Base-by-base conservation (phyloP, 1,140 invertebrate species). In the Hypothenemus hampei region DNA sequence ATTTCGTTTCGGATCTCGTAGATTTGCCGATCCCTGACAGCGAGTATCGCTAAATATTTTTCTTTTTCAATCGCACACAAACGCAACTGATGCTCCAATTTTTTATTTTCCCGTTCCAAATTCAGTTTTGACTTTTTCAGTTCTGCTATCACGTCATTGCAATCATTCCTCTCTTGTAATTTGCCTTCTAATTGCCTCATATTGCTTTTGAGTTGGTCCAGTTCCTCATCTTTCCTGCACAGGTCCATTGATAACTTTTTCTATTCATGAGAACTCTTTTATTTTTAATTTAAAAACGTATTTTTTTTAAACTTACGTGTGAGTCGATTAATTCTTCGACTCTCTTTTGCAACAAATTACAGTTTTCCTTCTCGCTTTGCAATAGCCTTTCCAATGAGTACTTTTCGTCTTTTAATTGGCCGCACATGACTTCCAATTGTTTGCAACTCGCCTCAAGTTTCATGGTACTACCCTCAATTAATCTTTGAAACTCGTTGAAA, bases 1-100 rank as follows among this genome's bases (percentile, higher is more conserved):
- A 70, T 69, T 60, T 71, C 69, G n/a, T 58, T 49, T 22, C 63
- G 53, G 24, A 71, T 67, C 40, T 71, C 69, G 37, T 62, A 65
- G 19, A 71, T 65, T 54, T 71, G 68, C 18, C 46, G 33, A 56
- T 71, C 64, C 35, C 68, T 48, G 6, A 66, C 60, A 19, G 54
- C 58, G 22, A 71, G 55, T 11, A 71, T 63, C 7, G 66, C 64
- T 19, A 64, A 40, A 29, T 62, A 66, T 45, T 71, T 71, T 23
- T 71, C 68, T 37, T 61, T 67, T 49, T 71, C 69, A 39, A 69
- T 61, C 18, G 62, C 60, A n/a, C 50, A 36, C 15, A 70, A 18
- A 10, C 57, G 58, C 24, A 71, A 37, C 44, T 70, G 56, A 51
- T 69, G 64, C 43, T 65, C 61, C 13, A 71, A 36, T 21, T 47